Evolutionary conservation across 1,140 invertebrate species (phyloP), one percentile per base, ranked within the genome.

Genomic region (Pseudomyrmex sp.): DNA sequence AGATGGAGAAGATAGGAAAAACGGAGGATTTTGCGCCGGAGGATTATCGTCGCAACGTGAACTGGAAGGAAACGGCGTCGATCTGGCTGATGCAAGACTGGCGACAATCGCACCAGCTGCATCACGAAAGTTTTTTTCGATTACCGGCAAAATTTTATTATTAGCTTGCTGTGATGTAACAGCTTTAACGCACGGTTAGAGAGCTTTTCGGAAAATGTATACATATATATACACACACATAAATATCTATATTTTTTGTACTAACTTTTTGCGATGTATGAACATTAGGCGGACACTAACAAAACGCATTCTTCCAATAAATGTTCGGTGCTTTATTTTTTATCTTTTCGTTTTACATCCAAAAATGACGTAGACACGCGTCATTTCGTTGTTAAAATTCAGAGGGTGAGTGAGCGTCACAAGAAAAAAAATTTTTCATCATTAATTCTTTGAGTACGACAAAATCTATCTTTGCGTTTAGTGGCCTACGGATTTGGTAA

Each of bases 241-340:
- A 87, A 58, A 89, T 65, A 85, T 73, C 90, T 93, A 92, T 93
- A 93, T 93, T 91, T 93, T 93, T 93, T 92, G 82, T 93, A 93
- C 91, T 91, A 90, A 91, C 80, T 84, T 91, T 72, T 80, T 48
- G 1, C 56, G 58, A 52, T 72, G 58, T 35, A 26, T 26, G 3
- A 65, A 76, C 18, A 8, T 62, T 82, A 73, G 35, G 35, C 35
- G 35, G 63, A 80, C 80, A 87, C 58, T 85, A 77, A 85, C 74
- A 88, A 52, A 8, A 46, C 59, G 72, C 35, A 35, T 79, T 89
- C 86, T 84, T 85, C 69, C 70, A 89, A 86, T 89, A 88, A 86
- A 84, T 70, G 75, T 69, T 13, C 7, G 4, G 65, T 83, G 20
- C 26, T 54, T 13, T 20, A 58, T 77, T 26, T 44, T 63, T 48